phyloP scores from a whole-genome alignment of 1,140 invertebrate species.

The Hycleus cichorii region DNA sequence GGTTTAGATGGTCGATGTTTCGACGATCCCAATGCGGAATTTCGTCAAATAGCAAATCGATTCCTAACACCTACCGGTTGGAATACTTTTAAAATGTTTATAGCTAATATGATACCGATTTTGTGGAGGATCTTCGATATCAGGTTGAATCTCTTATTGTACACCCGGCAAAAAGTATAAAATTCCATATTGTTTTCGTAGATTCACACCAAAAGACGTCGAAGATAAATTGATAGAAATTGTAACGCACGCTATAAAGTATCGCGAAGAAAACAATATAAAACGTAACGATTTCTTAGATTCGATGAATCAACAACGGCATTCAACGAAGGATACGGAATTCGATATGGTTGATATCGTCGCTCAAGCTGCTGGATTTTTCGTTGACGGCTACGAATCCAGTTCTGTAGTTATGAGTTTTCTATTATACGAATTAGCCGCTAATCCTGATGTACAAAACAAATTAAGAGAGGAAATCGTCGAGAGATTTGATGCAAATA shows the following conservation, averaged over 20 bases:
- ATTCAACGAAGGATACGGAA: constrained; percentile 21
- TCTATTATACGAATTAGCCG: constrained; percentile 51
- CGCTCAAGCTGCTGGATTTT: constrained; percentile 49
- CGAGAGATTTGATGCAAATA: constrained; percentile 26
- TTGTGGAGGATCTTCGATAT: constrained; percentile 9
- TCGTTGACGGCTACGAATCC: constrained; percentile 55
- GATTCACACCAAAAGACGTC: constrained; percentile 17
- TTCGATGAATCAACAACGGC: constrained; percentile 19
- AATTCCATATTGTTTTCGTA: background rate
- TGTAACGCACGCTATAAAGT: constrained; percentile 31
- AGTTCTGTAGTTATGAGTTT: constrained; percentile 17
- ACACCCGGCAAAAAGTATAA: no score
- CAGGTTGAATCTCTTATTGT: background rate
- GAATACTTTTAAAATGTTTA: background rate
- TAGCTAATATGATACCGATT: constrained; percentile 4
- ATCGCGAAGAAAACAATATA: constrained; percentile 36
- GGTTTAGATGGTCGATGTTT: constrained; percentile 25
- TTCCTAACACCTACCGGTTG: background rate
- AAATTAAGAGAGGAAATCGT: constrained; percentile 58
- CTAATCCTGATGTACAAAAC: constrained; percentile 54
- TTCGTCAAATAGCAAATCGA: constrained; percentile 13
- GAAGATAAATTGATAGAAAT: constrained; percentile 19
- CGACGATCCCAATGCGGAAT: constrained; percentile 17
- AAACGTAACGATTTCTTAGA: constrained; percentile 35
- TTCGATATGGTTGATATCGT: constrained; percentile 55